Evolutionary conservation across 2,888 invertebrate species (phyloP), one percentile per base, ranked within the genome.

Genomic region (Eupeodes luniger): DNA sequence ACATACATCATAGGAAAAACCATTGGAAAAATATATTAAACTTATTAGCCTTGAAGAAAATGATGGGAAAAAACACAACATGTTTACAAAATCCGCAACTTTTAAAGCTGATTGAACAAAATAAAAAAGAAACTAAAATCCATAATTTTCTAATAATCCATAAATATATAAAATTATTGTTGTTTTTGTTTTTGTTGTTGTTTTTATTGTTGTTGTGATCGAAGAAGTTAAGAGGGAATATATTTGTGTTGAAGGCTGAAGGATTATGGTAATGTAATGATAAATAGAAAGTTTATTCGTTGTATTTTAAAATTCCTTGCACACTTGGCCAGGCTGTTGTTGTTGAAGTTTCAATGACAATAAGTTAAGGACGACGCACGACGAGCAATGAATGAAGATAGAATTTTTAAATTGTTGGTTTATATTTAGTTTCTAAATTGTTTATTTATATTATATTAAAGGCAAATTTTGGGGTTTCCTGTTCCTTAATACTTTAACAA

Each of bases 21-120:
- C 9, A 40, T 40, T 19, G 9, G 16, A 40, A 57, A 3, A 34
- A 9, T 27, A 27, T 27, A 27, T n/a, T 4, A 40, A 61, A 61
- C 40, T n/a, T 40, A 40, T 62, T 11, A 3, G 16, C 62, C 62
- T 61, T 61, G 40, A 40, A 61, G 10, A 10, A 59, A 59, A 5
- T 7, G 11, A 16, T 44, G 62, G 40, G 40, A 62, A 62, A 62
- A 9, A 44, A 1, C 11, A 16, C 44, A 44, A 40, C 16, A 62
- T 62, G 62, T 62, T 62, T 62, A 62, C 34, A 11, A 62, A 40
- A 16, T 16, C 12, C 62, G 40, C 62, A 62, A 44, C 62, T 62
- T 40, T 62, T 62, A 11, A 16, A 62, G 40, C 40, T 62, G 36
- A 27, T 27, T 1, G 4, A 10, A 27, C 27, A 27, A 27, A 27